These are phyloP conservation scores for Austrolebias charrua DNA, from an alignment of 2,797 vertebrate species.

Conservation along the genomic window DNA sequence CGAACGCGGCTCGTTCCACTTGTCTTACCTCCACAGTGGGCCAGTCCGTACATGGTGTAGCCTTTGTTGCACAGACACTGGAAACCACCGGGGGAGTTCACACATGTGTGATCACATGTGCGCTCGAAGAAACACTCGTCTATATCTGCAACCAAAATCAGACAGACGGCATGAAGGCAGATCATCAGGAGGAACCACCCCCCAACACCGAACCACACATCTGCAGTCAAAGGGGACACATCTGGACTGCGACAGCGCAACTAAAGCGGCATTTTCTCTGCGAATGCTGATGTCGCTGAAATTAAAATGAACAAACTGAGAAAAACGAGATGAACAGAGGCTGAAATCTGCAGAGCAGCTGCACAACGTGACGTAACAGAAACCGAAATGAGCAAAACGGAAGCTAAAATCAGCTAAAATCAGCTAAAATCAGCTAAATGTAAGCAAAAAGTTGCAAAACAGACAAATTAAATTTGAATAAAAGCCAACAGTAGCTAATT, in stretches of 20 bases:
- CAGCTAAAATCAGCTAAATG: no score
- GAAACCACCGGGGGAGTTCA: slow-evolving; percentile 92
- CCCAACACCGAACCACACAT: slow-evolving; percentile 23
- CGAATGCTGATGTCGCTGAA: no score
- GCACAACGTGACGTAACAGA: no score
- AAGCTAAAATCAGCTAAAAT: no score
- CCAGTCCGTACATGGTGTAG: slow-evolving; percentile 91
- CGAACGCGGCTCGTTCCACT: slow-evolving; percentile 19
- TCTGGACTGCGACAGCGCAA: not conserved
- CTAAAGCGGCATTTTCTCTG: not conserved
- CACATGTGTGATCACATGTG: slow-evolving; percentile 94
- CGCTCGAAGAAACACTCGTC: slow-evolving; percentile 97
- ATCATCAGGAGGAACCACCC: slow-evolving; percentile 65
- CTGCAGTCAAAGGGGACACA: slow-evolving; percentile 11
- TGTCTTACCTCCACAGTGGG: slow-evolving; percentile 92
- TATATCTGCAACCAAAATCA: slow-evolving; percentile 87
- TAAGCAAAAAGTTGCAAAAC: no score
- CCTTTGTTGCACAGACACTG: slow-evolving; percentile 92
- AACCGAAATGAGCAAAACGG: no score
- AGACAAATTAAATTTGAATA: no score
- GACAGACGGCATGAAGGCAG: slow-evolving; percentile 64
- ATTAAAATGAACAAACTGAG: no score
- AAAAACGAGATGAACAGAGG: no score
- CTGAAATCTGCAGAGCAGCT: no score
- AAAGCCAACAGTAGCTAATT: no score